Percentiles rank a stretch among this genome's conserved stretches.
phyloP scores from a whole-genome alignment of 2,888 invertebrate genomes.

The Lasius fuliginosus region DNA sequence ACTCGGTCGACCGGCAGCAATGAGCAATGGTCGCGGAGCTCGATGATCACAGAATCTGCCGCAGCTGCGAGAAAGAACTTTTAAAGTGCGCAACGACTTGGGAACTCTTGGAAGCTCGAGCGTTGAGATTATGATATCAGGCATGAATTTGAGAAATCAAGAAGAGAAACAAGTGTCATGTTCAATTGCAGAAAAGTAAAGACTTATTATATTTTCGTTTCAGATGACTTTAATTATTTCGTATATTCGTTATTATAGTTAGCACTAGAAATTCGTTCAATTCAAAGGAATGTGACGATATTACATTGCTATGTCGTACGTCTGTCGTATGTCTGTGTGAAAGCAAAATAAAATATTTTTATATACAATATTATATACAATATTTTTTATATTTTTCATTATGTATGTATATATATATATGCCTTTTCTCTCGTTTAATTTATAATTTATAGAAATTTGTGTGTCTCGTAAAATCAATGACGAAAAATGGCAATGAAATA shows the following conservation, averaged over 20 bases:
- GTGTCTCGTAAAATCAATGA: slow-evolving; percentile 30
- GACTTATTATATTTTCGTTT: not conserved
- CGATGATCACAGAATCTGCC: slow-evolving; percentile 63
- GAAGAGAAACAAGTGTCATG: slow-evolving; percentile 16
- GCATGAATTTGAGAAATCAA: slow-evolving; percentile 49
- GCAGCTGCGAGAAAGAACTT: slow-evolving; percentile 71
- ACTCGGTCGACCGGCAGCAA: slow-evolving; percentile 50
- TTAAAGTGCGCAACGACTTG: slow-evolving; percentile 61
- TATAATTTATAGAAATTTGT: slow-evolving; percentile 42
- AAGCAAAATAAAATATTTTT: slow-evolving; percentile 15
- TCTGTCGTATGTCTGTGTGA: not conserved
- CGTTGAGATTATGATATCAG: slow-evolving; percentile 46
- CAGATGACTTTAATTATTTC: not conserved
- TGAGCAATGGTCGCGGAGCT: slow-evolving; percentile 64
- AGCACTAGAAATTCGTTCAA: not conserved
- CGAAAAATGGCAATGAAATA: slow-evolving; percentile 51
- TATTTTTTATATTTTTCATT: too few relatives aligned
- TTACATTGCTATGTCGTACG: not conserved
- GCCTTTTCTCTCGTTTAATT: slow-evolving; percentile 9
- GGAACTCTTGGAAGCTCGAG: slow-evolving; percentile 58
- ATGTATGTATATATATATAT: not conserved
- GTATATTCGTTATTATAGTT: not conserved
- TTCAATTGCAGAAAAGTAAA: slow-evolving; percentile 10
- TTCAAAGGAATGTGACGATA: not conserved
- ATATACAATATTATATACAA: not conserved